Percentiles rank a stretch among this genome's conserved stretches.
Evolutionary conservation across 30 jellyfish, hydroid and myxozoan species (phyloP).

Genomic region (Aurelia aurita complex sp. Pacific): DNA sequence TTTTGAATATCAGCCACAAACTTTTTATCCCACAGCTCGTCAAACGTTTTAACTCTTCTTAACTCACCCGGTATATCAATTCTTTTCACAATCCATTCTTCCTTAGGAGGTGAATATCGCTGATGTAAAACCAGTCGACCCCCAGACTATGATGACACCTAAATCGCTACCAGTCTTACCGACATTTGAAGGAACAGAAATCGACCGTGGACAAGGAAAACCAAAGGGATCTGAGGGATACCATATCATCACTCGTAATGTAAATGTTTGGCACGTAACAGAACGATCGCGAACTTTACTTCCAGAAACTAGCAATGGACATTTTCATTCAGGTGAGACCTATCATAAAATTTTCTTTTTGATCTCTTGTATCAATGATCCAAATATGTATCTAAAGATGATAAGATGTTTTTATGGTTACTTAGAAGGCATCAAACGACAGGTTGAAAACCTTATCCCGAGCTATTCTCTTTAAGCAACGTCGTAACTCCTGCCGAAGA

Average conservation of each 20-base stretch:
- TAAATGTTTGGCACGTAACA: conserved; percentile 89
- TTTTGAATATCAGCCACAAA: background rate
- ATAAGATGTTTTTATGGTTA: too few species aligned
- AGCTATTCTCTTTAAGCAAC: too few species aligned
- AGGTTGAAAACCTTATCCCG: too few species aligned
- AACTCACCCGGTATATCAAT: too few species aligned
- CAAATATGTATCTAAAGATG: too few species aligned
- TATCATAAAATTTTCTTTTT: background rate
- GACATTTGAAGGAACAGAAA: conserved; percentile 78
- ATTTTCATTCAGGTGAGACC: conserved; percentile 94
- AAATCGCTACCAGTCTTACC: conserved; percentile 44
- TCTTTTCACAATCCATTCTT: too few species aligned
- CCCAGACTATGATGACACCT: conserved; percentile 53
- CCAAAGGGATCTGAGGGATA: conserved; percentile 98
- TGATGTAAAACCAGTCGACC: conserved; percentile 78
- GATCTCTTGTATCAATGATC: too few species aligned
- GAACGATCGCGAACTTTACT: conserved; percentile 72
- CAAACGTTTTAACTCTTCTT: background rate
- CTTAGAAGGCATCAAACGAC: too few species aligned
- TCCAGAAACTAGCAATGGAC: conserved; percentile 91
- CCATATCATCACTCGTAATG: conserved; percentile 79
- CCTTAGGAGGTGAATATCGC: conserved; percentile 38
- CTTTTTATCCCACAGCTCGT: background rate
- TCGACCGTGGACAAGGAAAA: conserved; percentile 93
- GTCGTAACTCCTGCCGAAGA: too few species aligned